Conservation (phyloP, 2,888 invertebrate genomes). For the Xestoiulus laeticollis region DNA sequence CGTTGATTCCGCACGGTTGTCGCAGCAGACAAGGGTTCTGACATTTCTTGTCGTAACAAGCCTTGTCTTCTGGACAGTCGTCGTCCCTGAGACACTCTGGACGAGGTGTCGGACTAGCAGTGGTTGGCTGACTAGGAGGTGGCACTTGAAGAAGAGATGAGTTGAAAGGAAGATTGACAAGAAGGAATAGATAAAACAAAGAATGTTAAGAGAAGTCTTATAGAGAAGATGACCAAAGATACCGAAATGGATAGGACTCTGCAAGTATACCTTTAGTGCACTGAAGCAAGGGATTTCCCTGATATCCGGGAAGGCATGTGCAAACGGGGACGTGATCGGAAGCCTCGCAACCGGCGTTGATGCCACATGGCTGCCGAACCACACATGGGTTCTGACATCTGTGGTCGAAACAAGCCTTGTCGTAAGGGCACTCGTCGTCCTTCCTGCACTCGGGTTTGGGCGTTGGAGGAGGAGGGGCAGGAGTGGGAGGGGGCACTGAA, state of each 20-base stretch:
- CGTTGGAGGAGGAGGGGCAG: no score
- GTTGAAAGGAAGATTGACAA: no score
- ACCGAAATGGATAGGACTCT: no score
- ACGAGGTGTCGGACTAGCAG: neutral
- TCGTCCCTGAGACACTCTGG: slow-evolving; percentile 65
- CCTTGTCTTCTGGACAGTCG: slow-evolving; percentile 70
- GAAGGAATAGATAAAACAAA: no score
- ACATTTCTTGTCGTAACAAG: slow-evolving; percentile 56
- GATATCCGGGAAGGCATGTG: slow-evolving; percentile 79
- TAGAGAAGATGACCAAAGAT: no score
- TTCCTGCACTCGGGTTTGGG: slow-evolving; percentile 83
- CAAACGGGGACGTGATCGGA: slow-evolving; percentile 72
- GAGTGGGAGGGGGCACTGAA: no score
- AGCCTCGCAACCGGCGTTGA: slow-evolving; percentile 70
- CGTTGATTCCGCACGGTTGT: slow-evolving; percentile 81
- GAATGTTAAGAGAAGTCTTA: no score
- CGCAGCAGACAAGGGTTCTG: slow-evolving; percentile 59
- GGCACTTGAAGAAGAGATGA: no score
- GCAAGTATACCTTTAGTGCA: no score
- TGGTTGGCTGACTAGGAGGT: no score
- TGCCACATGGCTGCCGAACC: slow-evolving; percentile 71
- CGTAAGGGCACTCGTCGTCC: slow-evolving; percentile 86
- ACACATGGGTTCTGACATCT: slow-evolving; percentile 82
- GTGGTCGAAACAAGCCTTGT: slow-evolving; percentile 84
- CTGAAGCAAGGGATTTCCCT: slow-evolving; percentile 70